A percentile compares a stretch with the other conserved stretches of the same genome.
Conservation (phyloP, 2,113 vertebrate genomes). For the Rattus rattus region DNA sequence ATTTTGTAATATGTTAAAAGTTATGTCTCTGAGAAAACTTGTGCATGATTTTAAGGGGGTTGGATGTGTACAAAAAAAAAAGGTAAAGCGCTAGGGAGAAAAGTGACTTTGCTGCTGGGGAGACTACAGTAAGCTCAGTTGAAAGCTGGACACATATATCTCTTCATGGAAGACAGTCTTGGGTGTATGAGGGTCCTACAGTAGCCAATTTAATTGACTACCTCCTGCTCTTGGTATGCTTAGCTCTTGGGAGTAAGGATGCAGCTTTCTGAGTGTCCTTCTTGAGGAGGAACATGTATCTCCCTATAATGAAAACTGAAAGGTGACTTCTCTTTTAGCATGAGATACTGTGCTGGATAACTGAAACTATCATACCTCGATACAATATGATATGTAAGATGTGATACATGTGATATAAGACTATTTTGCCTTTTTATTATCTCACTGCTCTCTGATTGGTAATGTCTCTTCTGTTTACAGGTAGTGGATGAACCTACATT, state of each 20-base stretch:
- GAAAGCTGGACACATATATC: background rate
- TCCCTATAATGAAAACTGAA: background rate
- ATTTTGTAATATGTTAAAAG: background rate
- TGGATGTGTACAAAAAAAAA: too few relatives aligned
- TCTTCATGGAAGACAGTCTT: background rate
- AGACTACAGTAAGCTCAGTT: background rate
- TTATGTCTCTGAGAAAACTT: background rate
- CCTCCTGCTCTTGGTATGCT: background rate
- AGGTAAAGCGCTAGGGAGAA: background rate
- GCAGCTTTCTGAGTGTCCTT: background rate
- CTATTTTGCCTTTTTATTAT: background rate
- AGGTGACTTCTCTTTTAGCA: background rate
- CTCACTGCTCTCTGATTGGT: background rate
- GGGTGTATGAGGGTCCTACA: background rate
- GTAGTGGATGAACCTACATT: background rate
- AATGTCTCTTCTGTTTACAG: slow-evolving; percentile 62
- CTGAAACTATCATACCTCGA: background rate
- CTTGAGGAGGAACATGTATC: background rate
- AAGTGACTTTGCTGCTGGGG: background rate
- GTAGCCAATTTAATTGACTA: background rate
- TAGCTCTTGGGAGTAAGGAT: background rate
- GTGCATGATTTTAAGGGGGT: background rate
- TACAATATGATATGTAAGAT: background rate
- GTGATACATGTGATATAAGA: background rate
- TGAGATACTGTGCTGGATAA: background rate